Base-by-base conservation (phyloP, 1,140 invertebrate species). In the Saxidomus purpurata region DNA sequence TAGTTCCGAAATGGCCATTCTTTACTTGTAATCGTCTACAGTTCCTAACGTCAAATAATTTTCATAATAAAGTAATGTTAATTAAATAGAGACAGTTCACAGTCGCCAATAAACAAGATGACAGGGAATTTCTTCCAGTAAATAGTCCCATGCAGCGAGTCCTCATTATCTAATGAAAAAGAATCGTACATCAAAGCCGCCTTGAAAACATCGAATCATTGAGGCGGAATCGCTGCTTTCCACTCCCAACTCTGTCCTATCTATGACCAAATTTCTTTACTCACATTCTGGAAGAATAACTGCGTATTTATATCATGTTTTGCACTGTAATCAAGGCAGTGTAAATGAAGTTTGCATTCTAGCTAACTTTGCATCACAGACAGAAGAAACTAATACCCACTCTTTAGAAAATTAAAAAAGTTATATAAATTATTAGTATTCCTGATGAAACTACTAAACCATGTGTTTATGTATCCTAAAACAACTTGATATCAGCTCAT, bases 1-100 rank as follows among this genome's bases (percentile, higher is more conserved):
- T 71, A 71, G 67, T 38, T 71, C 67, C 31, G 17, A 71, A 71
- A 71, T 71, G 8, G 67, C 67, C 67, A 38, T 71, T 71, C 67
- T 71, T 71, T 71, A 38, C 17, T 40, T 71, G 28, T 38, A 40
- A 22, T 17, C 11, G 28, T 31, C 13, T 55, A 55, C 4, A 11
- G 61, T 38, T 71, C 67, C 34, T 1, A 38, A 71, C 67, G 67
- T 71, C 55, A 71, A 71, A 71, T 71, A 40, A 71, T 71, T 71
- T 71, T 38, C 67, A 40, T 71, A 71, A 71, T 71, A 71, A 71
- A 36, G 67, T 17, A 38, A 38, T 71, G 67, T 15, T 71, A 71
- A 71, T 71, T 71, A 71, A 71, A 71, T 71, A 71, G 17, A 13
- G n/a, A 71, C 59, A 28, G 59, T 28, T 63, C 59, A 63, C 25